phyloP scores from a whole-genome alignment of 2,888 invertebrate species.

The Priocnemis perturbator region DNA sequence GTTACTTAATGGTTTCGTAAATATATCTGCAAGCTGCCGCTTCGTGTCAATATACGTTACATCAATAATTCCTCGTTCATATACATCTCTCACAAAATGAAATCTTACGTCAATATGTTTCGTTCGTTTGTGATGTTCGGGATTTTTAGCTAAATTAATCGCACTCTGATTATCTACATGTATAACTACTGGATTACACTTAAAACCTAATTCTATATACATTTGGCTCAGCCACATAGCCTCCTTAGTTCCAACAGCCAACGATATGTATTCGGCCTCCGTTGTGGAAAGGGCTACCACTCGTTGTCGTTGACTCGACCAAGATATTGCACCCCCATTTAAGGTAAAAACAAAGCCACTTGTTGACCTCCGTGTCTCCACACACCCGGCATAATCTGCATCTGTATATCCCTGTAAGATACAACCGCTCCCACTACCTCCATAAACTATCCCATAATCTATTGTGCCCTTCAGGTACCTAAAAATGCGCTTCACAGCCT shows the following conservation, averaged over 20 bases:
- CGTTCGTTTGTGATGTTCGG: constrained; percentile 28
- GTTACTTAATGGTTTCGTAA: too few relatives aligned
- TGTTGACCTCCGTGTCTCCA: too few relatives aligned
- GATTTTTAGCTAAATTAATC: constrained; percentile 33
- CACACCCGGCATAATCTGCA: too few relatives aligned
- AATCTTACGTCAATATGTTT: constrained; percentile 32
- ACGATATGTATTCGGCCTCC: constrained; percentile 48
- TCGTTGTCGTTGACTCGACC: constrained; percentile 38
- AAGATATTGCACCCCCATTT: constrained; percentile 8
- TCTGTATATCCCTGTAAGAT: too few relatives aligned
- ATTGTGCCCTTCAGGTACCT: constrained; percentile 49
- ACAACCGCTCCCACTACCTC: neutral
- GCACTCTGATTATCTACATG: constrained; percentile 40
- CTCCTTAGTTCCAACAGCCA: constrained; percentile 34
- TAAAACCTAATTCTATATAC: too few relatives aligned
- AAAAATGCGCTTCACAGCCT: constrained; percentile 37
- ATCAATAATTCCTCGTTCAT: constrained; percentile 7
- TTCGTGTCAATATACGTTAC: too few relatives aligned
- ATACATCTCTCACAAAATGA: constrained; percentile 25
- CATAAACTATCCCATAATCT: constrained; percentile 32
- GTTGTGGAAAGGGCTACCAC: constrained; percentile 41
- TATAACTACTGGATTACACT: neutral
- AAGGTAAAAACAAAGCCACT: too few relatives aligned
- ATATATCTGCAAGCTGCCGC: too few relatives aligned
- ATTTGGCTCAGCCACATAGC: constrained; percentile 37